Evolutionary conservation across 2,888 invertebrate species (phyloP).

Genomic region (Oscheius sp.): DNA sequence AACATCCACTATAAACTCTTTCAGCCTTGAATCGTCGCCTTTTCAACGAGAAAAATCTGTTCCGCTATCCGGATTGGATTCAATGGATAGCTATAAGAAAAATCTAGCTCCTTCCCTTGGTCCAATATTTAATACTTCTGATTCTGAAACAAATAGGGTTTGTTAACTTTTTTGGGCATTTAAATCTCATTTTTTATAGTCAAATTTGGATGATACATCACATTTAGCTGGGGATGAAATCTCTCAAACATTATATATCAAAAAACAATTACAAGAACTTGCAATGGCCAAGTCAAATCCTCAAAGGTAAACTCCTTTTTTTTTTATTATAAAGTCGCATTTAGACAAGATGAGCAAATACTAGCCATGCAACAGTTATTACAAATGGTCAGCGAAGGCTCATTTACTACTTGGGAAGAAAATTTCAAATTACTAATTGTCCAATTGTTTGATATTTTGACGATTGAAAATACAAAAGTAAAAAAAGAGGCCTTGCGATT

Average conservation of each 20-base stretch:
- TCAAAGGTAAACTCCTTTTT: not conserved
- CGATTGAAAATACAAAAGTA: not conserved
- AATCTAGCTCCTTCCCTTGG: slow-evolving; percentile 1
- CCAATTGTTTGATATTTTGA: slow-evolving; percentile 13
- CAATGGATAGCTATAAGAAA: not conserved
- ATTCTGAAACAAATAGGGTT: slow-evolving; percentile 6
- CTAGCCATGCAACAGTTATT: slow-evolving; percentile 71
- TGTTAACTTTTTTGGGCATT: not conserved
- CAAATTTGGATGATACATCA: slow-evolving; percentile 9
- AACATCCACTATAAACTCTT: not conserved
- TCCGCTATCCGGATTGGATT: not conserved
- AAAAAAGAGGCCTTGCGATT: slow-evolving; percentile 24
- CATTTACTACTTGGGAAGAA: slow-evolving; percentile 73
- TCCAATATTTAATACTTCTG: slow-evolving; percentile 10
- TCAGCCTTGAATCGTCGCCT: not conserved
- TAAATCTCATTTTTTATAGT: not conserved
- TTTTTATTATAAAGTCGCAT: not conserved
- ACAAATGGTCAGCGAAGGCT: slow-evolving; percentile 73
- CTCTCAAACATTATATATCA: slow-evolving; percentile 26
- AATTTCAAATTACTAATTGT: slow-evolving; percentile 77
- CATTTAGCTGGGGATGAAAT: slow-evolving; percentile 2
- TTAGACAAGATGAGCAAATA: slow-evolving; percentile 24
- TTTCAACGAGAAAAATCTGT: not conserved
- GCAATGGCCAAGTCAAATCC: not conserved
- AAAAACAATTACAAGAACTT: slow-evolving; percentile 20